phyloP scores from a whole-genome alignment of 2,113 vertebrate species.

The Dissostichus mawsoni region DNA sequence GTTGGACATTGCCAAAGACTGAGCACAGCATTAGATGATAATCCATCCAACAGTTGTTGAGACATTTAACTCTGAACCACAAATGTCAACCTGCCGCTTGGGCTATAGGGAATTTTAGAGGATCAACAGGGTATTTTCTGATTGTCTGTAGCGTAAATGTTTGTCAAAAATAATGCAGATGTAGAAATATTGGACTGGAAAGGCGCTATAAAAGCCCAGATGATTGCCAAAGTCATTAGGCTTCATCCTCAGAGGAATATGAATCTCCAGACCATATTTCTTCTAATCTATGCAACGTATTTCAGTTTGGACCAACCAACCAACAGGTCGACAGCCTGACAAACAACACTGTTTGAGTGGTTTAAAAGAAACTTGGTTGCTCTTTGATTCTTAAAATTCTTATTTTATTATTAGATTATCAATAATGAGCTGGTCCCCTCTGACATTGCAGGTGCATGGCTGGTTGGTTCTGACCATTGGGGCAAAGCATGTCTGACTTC shows the following conservation, averaged over 20 bases:
- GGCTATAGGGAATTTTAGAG: background rate
- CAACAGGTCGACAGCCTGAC: too few relatives aligned
- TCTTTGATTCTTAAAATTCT: background rate
- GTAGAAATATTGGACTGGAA: background rate
- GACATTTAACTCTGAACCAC: background rate
- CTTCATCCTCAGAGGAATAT: background rate
- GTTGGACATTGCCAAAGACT: background rate
- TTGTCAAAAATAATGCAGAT: background rate
- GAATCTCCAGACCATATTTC: background rate
- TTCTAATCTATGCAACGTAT: background rate
- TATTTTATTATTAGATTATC: background rate
- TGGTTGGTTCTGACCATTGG: background rate
- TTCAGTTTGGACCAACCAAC: background rate
- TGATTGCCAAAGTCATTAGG: background rate
- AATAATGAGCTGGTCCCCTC: conserved; percentile 2
- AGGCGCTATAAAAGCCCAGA: background rate
- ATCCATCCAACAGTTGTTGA: background rate
- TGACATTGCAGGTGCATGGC: conserved; percentile 2
- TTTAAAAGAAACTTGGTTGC: background rate
- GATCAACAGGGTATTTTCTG: background rate
- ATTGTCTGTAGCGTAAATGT: background rate
- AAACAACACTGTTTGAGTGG: background rate
- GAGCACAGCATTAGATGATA: background rate
- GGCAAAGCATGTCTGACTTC: conserved; percentile 4
- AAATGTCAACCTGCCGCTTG: background rate